Percentiles rank a stretch among this genome's conserved stretches.
phyloP scores from a whole-genome alignment of 2,888 invertebrate species.

The Rhingia rostrata region DNA sequence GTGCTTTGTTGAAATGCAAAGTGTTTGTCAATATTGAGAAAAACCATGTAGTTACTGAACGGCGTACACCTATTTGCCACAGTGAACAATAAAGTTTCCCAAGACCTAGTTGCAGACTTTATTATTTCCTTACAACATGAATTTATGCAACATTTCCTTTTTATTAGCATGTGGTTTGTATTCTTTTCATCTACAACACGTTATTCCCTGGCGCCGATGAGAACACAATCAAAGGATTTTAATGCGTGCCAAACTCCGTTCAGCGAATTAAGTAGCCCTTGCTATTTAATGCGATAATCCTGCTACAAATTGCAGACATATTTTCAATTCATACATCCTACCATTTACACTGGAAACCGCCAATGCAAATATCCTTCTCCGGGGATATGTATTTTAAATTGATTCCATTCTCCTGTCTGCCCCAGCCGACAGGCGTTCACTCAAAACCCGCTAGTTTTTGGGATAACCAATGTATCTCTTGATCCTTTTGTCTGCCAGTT shows the following conservation, averaged over 20 bases:
- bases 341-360: not conserved
- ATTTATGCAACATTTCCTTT: not conserved
- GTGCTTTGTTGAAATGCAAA: no score
- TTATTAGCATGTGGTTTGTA: conserved; percentile 2
- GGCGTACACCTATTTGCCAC: no score
- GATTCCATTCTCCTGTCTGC: conserved; percentile 8
- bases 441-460: conserved; percentile 37
- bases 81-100: no score
- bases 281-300: conserved; percentile 57
- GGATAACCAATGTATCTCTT: conserved; percentile 15
- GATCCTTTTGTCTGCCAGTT: conserved; percentile 65
- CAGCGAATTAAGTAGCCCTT: conserved; percentile 42
- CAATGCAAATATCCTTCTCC: conserved; percentile 13
- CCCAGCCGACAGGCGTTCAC: conserved; percentile 45
- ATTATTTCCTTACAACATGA: not conserved
- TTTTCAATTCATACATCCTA: conserved; percentile 9
- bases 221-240: conserved; percentile 12
- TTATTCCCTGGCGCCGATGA: conserved; percentile 26
- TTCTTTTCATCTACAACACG: conserved; percentile 9
- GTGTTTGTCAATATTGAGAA: no score
- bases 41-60: no score
- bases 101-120: no score
- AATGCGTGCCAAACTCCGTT: conserved; percentile 17
- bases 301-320: conserved; percentile 54
- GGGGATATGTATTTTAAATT: conserved; percentile 22